Conservation (phyloP, 2,888 invertebrate species). For the Cryptus armator region DNA sequence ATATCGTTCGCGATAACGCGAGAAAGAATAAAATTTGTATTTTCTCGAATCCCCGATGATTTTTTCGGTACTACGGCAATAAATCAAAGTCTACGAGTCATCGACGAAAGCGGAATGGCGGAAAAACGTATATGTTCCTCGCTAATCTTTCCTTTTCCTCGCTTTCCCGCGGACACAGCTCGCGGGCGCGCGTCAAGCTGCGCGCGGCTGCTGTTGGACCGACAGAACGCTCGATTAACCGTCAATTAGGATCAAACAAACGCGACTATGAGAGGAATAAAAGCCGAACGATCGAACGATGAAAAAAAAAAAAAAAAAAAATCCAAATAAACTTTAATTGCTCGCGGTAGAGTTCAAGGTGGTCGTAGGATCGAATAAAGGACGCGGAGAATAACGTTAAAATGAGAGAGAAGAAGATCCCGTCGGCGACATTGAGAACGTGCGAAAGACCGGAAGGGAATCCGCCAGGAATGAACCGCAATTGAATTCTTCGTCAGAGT, state of each 20-base stretch:
- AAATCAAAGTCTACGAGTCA: no score
- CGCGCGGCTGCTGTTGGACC: not conserved
- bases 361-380: not conserved
- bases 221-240: constrained; percentile 57
- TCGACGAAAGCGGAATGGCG: no score
- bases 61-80: no score
- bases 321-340: constrained; percentile 46
- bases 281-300: not conserved
- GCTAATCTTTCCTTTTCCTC: not conserved
- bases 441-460: constrained; percentile 54
- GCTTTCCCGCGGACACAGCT: not conserved
- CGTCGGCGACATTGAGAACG: constrained; percentile 4
- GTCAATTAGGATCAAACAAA: constrained; percentile 63
- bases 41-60: not conserved
- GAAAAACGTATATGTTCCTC: no score
- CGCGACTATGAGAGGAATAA: constrained; percentile 15
- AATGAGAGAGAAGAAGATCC: not conserved
- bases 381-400: not conserved
- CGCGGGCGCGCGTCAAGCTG: not conserved
- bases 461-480: constrained; percentile 41
- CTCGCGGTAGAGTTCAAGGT: constrained; percentile 54
- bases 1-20: not conserved
- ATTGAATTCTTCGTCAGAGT: constrained; percentile 62
- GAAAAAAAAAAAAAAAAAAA: not conserved
- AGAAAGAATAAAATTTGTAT: not conserved